Conservation (phyloP, 2,113 vertebrate species). For the Caranx melampygus region DNA sequence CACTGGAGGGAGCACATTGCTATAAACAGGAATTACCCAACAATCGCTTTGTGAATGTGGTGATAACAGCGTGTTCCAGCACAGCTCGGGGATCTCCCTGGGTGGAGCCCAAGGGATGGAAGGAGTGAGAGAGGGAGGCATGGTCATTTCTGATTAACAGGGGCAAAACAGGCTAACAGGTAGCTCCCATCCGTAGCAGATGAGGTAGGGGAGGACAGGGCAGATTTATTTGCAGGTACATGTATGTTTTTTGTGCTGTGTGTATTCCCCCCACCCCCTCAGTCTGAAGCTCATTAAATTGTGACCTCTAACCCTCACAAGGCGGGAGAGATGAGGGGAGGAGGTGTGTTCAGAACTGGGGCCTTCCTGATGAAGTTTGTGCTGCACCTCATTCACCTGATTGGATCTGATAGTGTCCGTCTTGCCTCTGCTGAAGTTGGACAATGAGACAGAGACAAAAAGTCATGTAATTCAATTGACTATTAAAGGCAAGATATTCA, state of each 20-base stretch:
- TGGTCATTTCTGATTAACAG: constrained; percentile 61
- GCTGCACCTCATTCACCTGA: constrained; percentile 51
- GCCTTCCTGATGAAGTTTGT: constrained; percentile 64
- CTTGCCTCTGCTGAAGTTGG: constrained; percentile 4
- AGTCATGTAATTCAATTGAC: not conserved
- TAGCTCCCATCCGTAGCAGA: constrained; percentile 70
- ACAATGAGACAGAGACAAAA: constrained; percentile 4
- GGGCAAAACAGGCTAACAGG: constrained; percentile 70
- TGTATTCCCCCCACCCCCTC: constrained; percentile 48
- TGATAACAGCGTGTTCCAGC: constrained; percentile 95
- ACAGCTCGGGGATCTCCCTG: constrained; percentile 86
- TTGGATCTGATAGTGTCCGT: constrained; percentile 53
- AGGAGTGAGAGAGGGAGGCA: constrained; percentile 45
- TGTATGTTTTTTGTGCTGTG: constrained; percentile 43
- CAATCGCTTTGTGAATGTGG: constrained; percentile 89
- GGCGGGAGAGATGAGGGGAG: constrained; percentile 69
- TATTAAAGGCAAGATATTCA: not conserved
- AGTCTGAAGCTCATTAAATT: constrained; percentile 73
- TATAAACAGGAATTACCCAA: constrained; percentile 95
- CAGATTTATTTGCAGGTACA: constrained; percentile 19
- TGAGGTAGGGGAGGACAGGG: constrained; percentile 43
- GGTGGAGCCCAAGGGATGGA: constrained; percentile 79
- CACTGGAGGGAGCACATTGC: constrained; percentile 83
- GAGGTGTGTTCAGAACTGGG: constrained; percentile 73
- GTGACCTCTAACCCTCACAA: constrained; percentile 69